Conservation (phyloP, 2,113 vertebrate species). For the Nansenia antarctica region DNA sequence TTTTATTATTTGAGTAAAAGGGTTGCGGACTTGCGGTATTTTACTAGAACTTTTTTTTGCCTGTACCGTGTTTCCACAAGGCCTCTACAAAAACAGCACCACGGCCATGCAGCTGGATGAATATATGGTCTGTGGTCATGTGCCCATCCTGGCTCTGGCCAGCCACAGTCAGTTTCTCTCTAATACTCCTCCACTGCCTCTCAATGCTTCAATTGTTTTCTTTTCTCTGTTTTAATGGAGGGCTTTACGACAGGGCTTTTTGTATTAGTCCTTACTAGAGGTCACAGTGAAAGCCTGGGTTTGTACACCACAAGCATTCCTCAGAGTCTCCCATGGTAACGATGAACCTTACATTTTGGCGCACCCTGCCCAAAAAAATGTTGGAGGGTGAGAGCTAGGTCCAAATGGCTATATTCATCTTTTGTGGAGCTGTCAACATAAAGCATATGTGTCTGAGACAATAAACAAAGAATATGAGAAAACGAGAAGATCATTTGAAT, state of each 20-base stretch:
- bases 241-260: constrained; percentile 53
- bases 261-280: constrained; percentile 44
- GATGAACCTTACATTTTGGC: constrained; percentile 21
- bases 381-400: not conserved
- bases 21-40: constrained; percentile 55
- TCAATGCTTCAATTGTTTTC: constrained; percentile 53
- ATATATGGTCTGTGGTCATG: constrained; percentile 53
- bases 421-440: not conserved
- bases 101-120: constrained; percentile 34
- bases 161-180: constrained; percentile 50
- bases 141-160: constrained; percentile 48
- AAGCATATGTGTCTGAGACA: not conserved
- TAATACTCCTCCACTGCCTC: constrained; percentile 29
- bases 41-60: constrained; percentile 58
- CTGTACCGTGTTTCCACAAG: constrained; percentile 56
- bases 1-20: constrained; percentile 65
- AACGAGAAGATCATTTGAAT: not conserved
- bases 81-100: constrained; percentile 52
- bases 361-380: constrained; percentile 9
- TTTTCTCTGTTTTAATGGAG: constrained; percentile 45
- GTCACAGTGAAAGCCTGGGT: constrained; percentile 38
- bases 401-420: not conserved
- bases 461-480: not conserved
- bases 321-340: constrained; percentile 33
- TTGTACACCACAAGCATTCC: constrained; percentile 35